These are phyloP conservation scores for Anthoscopus minutus DNA, from an alignment of 2,113 vertebrate species.

Conservation along the genomic window DNA sequence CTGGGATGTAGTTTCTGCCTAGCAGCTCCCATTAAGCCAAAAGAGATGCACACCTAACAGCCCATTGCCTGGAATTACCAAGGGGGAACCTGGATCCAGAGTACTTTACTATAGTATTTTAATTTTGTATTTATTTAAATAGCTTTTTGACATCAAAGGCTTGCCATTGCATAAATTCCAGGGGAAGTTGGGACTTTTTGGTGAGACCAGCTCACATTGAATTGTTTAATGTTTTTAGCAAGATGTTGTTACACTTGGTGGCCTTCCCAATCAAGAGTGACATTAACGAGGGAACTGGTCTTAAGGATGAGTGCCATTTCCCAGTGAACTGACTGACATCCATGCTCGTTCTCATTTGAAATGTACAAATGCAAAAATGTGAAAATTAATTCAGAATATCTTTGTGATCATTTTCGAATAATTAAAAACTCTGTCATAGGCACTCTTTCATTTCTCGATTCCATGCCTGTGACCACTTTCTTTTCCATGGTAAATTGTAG, in stretches of 20 bases:
- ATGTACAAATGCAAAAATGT: slow-evolving; percentile 48
- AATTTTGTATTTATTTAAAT: neutral
- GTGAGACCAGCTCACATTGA: neutral
- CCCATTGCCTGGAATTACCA: neutral
- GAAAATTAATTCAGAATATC: slow-evolving; percentile 64
- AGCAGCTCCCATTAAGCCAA: neutral
- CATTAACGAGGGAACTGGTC: neutral
- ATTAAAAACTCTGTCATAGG: slow-evolving; percentile 46
- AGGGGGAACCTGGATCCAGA: neutral
- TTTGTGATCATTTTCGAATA: slow-evolving; percentile 62
- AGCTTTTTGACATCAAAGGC: neutral
- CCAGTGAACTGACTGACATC: neutral
- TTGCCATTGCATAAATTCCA: neutral
- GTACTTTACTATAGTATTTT: neutral
- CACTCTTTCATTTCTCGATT: slow-evolving; percentile 8
- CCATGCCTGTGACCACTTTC: neutral
- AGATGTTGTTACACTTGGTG: neutral
- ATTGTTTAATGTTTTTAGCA: neutral
- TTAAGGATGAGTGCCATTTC: neutral
- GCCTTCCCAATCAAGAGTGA: neutral
- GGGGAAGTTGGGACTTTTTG: neutral
- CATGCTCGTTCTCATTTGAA: neutral
- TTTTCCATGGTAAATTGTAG: slow-evolving; percentile 10
- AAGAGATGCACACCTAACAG: neutral
- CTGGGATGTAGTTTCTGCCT: neutral